phyloP scores from a whole-genome alignment of 2,113 vertebrate genomes.

The Scomber colias region DNA sequence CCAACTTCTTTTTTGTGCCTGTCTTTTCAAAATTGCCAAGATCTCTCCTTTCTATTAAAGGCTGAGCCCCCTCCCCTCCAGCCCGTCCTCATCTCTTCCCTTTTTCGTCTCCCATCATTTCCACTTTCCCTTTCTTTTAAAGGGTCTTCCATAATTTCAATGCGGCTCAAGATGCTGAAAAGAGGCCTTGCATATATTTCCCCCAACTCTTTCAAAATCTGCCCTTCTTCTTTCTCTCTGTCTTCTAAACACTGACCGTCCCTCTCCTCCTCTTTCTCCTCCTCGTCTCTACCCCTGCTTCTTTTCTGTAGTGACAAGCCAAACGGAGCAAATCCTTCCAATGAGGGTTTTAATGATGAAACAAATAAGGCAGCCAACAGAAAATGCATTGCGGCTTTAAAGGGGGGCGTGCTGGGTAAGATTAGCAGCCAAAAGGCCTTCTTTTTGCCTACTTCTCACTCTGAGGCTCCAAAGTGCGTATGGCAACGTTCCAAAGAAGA shows the following conservation, averaged over 20 bases:
- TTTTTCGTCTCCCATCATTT: neutral
- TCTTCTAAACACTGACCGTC: constrained; percentile 30
- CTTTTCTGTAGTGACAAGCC: constrained; percentile 38
- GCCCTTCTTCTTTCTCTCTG: neutral
- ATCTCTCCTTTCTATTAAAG: constrained; percentile 1
- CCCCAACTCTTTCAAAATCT: constrained; percentile 20
- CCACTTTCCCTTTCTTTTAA: neutral
- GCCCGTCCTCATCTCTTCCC: neutral
- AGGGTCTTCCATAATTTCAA: constrained; percentile 25
- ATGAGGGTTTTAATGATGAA: constrained; percentile 57
- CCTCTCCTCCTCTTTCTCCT: constrained; percentile 5
- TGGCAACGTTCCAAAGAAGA: constrained; percentile 25
- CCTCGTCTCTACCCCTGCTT: constrained; percentile 3
- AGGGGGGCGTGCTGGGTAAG: constrained; percentile 26
- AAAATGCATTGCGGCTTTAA: constrained; percentile 40
- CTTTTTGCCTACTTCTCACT: constrained; percentile 10
- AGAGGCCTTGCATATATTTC: neutral
- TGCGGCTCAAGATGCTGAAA: constrained; percentile 6
- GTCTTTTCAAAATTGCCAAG: constrained; percentile 3
- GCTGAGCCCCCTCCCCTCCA: neutral
- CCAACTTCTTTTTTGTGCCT: neutral
- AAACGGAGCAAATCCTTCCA: constrained; percentile 44
- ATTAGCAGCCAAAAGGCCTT: constrained; percentile 44
- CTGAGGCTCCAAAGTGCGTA: constrained; percentile 27
- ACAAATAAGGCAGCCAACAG: constrained; percentile 49